Base-by-base conservation (phyloP, 2,113 vertebrate genomes). In the Bubo bubo region DNA sequence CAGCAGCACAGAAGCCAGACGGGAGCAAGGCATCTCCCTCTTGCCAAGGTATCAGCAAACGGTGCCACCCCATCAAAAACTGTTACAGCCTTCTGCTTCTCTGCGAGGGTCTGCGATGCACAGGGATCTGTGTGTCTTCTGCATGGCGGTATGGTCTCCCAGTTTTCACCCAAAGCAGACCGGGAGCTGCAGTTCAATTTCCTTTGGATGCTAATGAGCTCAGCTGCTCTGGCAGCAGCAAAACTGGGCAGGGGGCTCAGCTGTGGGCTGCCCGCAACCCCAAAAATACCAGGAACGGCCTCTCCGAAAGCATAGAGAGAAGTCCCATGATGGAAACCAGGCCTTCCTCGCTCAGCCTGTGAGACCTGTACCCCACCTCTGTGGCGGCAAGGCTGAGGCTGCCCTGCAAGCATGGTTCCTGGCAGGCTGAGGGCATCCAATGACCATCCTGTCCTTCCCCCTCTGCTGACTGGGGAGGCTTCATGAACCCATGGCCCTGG, bases 191-290 rank as follows among this genome's bases (percentile, higher is more conserved):
- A 22, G 39, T 35, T 82, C 72, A 7, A 1, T 83, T 86, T 90
- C 60, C 86, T 96, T 94, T 75, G 6, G 70, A 43, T n/a, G 52
- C 20, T 71, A 81, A 86, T 70, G 83, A 91, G 83, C 66, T 94
- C 90, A 90, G 90, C 85, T 96, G 74, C 49, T 88, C 77, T 73
- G 62, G 74, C 92, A 92, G 92, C 90, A 82, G 92, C 77, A 34
- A 19, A 84, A 79, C 59, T 0, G 3, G 43, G 63, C 2, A 6
- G 26, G 35, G 77, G 35, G 70, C 92, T 94, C 68, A 80, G 90
- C 84, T 91, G 87, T 35, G 63, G 47, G 45, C 79, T 86, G 49
- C 5, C 2, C 26, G 41, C 43, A 12, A 49, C 68, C 85, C 53
- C 76, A 14, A 39, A 67, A 81, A 16, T 55, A 41, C 64, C 6